These are phyloP conservation scores for Pyrrhosoma nymphula DNA, from an alignment of 2,888 invertebrate species.

Conservation along the genomic window DNA sequence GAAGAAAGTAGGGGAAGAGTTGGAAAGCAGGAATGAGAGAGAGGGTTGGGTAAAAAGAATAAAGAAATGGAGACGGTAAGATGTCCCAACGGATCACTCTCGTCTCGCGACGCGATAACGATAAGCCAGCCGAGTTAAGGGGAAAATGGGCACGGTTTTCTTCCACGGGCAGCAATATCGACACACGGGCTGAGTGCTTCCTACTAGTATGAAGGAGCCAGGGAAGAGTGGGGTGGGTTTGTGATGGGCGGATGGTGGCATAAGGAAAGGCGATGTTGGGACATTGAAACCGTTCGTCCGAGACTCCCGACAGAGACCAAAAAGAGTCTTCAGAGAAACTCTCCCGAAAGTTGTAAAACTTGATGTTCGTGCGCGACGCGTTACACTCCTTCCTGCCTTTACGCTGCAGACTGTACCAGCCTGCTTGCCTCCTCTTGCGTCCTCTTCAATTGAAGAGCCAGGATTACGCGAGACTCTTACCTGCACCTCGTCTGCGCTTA, in stretches of 20 bases:
- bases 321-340: not conserved
- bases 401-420: not conserved
- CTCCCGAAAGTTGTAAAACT: conserved; percentile 23
- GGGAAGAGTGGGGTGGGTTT: not conserved
- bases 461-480: not conserved
- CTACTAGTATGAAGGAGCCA: not conserved
- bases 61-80: conserved; percentile 4
- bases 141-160: not conserved
- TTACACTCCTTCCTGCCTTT: no score
- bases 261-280: not conserved
- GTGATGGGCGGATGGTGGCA: no score
- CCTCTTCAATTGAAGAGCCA: not conserved
- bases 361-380: not conserved
- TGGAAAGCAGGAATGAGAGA: not conserved
- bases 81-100: conserved; percentile 18
- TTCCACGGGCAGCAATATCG: not conserved
- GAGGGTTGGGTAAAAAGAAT: not conserved
- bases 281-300: not conserved
- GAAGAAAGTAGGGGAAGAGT: not conserved
- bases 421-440: not conserved
- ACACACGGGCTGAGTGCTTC: not conserved
- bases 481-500: not conserved
- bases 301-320: not conserved
- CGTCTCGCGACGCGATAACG: conserved; percentile 10
- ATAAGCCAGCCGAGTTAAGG: not conserved